Evolutionary conservation across 2,888 invertebrate species (phyloP).

Genomic region (Cylindroiulus punctatus): DNA sequence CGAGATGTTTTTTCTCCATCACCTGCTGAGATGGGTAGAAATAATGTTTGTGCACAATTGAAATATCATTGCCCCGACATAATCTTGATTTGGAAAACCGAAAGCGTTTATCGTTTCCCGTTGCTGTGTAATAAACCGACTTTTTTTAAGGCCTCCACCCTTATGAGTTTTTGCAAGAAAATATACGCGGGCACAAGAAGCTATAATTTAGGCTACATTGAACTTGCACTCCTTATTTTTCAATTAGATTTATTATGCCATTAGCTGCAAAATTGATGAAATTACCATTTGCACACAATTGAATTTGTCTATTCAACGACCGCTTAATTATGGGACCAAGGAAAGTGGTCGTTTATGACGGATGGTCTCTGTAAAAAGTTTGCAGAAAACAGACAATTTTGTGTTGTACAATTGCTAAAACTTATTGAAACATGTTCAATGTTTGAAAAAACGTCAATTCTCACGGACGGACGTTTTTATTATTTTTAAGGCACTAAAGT

Average conservation of each 20-base stretch:
- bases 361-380: no score
- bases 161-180: not conserved
- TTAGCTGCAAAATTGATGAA: not conserved
- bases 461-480: no score
- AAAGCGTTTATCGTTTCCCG: conserved; percentile 16
- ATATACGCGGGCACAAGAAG: not conserved
- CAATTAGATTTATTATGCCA: not conserved
- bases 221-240: not conserved
- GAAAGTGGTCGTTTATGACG: no score
- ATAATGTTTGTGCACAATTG: not conserved
- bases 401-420: no score
- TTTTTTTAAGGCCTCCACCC: not conserved
- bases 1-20: not conserved
- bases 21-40: not conserved
- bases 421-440: no score
- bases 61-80: not conserved
- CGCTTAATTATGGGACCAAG: no score
- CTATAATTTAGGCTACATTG: not conserved
- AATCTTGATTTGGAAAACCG: not conserved
- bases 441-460: no score
- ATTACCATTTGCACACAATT: not conserved
- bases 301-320: no score
- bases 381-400: no score
- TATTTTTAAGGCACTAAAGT: no score
- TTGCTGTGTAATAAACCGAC: conserved; percentile 2